These are phyloP conservation scores for Eupithecia vulgata DNA, from an alignment of 2,888 invertebrate genomes.

Conservation along the genomic window DNA sequence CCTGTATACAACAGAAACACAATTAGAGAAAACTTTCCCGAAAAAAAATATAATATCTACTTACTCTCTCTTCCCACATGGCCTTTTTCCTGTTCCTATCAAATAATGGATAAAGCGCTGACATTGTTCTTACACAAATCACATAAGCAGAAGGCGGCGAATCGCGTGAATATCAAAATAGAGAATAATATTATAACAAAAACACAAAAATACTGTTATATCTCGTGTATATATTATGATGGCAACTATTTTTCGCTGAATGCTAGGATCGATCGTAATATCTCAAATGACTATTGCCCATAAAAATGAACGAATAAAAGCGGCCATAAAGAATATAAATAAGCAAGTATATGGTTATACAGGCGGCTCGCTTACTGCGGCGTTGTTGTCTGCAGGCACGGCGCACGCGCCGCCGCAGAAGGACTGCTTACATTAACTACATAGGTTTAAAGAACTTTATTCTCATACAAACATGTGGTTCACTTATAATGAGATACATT, in stretches of 20 bases:
- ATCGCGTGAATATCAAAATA: neutral
- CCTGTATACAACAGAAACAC: neutral
- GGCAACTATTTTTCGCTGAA: conserved; percentile 11
- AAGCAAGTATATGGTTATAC: conserved; percentile 30
- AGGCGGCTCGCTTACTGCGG: conserved; percentile 22
- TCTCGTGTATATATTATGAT: neutral
- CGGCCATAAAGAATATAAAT: conserved; percentile 32
- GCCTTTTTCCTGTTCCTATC: neutral
- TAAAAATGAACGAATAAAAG: conserved; percentile 35
- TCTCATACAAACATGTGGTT: too few species aligned
- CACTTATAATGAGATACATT: too few species aligned
- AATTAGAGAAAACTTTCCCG: neutral
- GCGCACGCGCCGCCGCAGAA: neutral
- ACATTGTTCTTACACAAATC: neutral
- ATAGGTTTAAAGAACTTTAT: too few species aligned
- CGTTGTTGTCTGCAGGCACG: conserved; percentile 16
- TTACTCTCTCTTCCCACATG: neutral
- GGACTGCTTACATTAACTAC: too few species aligned
- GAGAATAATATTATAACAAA: neutral
- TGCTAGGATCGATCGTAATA: conserved; percentile 13
- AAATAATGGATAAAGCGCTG: neutral
- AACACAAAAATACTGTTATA: neutral
- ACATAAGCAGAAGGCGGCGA: conserved; percentile 1
- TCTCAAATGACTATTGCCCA: conserved; percentile 24
- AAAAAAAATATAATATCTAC: neutral